Evolutionary conservation across 1,140 invertebrate species (phyloP).

Genomic region (Philotrypesis tridentata): DNA sequence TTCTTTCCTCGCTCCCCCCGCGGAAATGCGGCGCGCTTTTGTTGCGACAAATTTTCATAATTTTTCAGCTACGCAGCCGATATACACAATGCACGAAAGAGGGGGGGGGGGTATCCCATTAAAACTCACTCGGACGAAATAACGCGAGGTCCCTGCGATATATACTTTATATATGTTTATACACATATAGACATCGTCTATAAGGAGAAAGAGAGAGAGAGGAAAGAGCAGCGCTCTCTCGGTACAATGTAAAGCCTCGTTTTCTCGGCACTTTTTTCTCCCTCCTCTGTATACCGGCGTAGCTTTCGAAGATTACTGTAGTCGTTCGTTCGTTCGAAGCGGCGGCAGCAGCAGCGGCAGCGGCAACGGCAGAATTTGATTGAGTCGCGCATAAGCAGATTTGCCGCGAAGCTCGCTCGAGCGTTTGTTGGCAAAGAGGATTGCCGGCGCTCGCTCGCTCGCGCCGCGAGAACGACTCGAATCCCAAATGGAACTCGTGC

Average conservation of each 20-base stretch:
- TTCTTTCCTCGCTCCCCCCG: too few relatives aligned
- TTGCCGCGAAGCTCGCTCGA: conserved; percentile 62
- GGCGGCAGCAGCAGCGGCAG: conserved; percentile 44
- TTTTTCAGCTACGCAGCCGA: too few relatives aligned
- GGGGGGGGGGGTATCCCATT: too few relatives aligned
- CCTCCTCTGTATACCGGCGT: neutral
- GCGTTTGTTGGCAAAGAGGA: conserved; percentile 69
- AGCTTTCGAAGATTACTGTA: conserved; percentile 29
- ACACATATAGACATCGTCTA: too few relatives aligned
- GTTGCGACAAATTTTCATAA: too few relatives aligned
- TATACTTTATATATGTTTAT: too few relatives aligned
- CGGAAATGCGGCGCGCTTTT: too few relatives aligned
- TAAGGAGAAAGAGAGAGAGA: too few relatives aligned
- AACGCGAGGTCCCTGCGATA: too few relatives aligned
- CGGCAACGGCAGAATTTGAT: conserved; percentile 59
- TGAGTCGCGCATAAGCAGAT: conserved; percentile 68
- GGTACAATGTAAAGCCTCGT: neutral
- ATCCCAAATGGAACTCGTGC: conserved; percentile 55
- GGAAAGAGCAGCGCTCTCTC: neutral
- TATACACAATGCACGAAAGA: too few relatives aligned
- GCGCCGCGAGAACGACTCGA: conserved; percentile 53
- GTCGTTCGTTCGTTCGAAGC: neutral
- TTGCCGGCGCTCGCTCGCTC: too few relatives aligned
- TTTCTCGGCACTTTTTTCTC: neutral
- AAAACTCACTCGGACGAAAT: neutral